These are phyloP conservation scores for Drosophila dunni DNA, from an alignment of 1,140 invertebrate species.

Conservation along the genomic window DNA sequence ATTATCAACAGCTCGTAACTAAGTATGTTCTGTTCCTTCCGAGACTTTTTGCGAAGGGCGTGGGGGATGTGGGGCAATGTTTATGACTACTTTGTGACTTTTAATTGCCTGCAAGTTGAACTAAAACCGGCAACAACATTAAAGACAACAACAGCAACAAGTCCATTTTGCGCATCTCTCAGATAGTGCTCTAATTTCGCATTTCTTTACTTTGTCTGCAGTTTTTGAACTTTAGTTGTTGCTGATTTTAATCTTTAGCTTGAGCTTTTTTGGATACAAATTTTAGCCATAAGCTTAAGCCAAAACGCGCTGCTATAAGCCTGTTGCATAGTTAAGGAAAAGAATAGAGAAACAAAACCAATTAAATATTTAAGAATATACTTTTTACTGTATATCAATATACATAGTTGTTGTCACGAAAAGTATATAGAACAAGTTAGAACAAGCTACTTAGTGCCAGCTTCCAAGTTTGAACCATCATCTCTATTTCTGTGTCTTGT, in stretches of 20 bases:
- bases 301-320: neutral
- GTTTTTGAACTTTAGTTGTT: conserved; percentile 39
- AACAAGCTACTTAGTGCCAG: too few relatives aligned
- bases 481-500: too few relatives aligned
- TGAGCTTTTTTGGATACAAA: neutral
- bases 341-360: too few relatives aligned
- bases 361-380: too few relatives aligned
- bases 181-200: conserved; percentile 50
- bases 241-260: conserved; percentile 7
- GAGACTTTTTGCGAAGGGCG: neutral
- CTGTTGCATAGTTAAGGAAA: neutral
- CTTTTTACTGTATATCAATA: too few relatives aligned
- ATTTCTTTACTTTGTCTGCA: conserved; percentile 1
- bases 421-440: too few relatives aligned
- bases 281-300: neutral
- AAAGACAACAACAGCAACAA: conserved; percentile 28
- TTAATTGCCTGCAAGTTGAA: conserved; percentile 75
- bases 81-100: conserved; percentile 79
- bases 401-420: too few relatives aligned
- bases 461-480: too few relatives aligned
- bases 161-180: conserved; percentile 20
- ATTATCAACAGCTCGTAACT: conserved; percentile 77
- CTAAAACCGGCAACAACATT: conserved; percentile 55
- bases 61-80: conserved; percentile 40
- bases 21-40: conserved; percentile 51